A percentile compares a stretch with the other conserved stretches of the same genome.
Evolutionary conservation across 2,113 vertebrate species (phyloP).

Genomic region (Gasterosteus nipponicus): DNA sequence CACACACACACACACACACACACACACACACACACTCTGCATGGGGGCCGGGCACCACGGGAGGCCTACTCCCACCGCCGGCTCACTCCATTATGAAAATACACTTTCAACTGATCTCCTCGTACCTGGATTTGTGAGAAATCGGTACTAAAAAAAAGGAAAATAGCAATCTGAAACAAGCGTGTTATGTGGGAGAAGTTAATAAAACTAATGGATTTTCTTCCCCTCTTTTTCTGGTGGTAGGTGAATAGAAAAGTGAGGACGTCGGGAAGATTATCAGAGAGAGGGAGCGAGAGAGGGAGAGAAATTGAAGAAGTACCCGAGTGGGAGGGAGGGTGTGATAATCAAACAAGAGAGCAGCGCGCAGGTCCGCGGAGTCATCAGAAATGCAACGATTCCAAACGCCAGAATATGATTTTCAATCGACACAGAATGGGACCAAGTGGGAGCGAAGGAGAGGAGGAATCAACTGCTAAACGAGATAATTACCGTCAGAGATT

Average conservation of each 20-base stretch:
- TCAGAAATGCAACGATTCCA: constrained; percentile 82
- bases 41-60: constrained; percentile 41
- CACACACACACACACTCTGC: constrained; percentile 42
- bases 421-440: constrained; percentile 66
- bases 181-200: constrained; percentile 66
- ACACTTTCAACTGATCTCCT: constrained; percentile 69
- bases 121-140: constrained; percentile 59
- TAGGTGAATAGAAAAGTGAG: constrained; percentile 27
- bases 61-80: constrained; percentile 52
- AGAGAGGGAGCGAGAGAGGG: constrained; percentile 16
- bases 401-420: constrained; percentile 77
- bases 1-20: constrained; percentile 56
- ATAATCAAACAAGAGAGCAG: constrained; percentile 69
- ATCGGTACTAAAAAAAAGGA: constrained; percentile 40
- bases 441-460: constrained; percentile 67
- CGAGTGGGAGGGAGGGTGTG: constrained; percentile 46
- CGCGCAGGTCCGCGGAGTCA: constrained; percentile 76
- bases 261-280: constrained; percentile 46
- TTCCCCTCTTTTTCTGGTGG: constrained; percentile 37
- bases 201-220: constrained; percentile 77
- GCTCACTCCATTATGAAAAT: constrained; percentile 71
- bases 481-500: constrained; percentile 75
- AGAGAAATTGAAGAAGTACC: constrained; percentile 33
- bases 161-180: constrained; percentile 67
- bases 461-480: constrained; percentile 76